Evolutionary conservation across 2,113 vertebrate species (phyloP).

Genomic region (Sisor rabdophorus): DNA sequence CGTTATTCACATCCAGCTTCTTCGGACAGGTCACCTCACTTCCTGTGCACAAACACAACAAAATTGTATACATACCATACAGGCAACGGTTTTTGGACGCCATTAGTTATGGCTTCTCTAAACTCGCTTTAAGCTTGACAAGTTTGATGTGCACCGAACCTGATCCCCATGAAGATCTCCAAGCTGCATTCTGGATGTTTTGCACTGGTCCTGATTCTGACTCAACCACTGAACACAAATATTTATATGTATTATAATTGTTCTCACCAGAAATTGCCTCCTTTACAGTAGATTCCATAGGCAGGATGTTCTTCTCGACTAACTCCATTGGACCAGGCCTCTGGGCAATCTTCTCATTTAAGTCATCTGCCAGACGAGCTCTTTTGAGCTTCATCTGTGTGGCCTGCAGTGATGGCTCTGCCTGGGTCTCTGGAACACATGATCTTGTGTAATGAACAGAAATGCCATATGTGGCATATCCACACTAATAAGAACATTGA

Average conservation of each 20-base stretch:
- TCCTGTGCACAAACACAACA: slow-evolving; percentile 44
- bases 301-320: slow-evolving; percentile 95
- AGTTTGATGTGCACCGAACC: too few species aligned
- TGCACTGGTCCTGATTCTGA: too few species aligned
- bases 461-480: not conserved
- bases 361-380: slow-evolving; percentile 88
- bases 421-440: slow-evolving; percentile 80
- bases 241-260: not conserved
- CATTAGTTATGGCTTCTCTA: too few species aligned
- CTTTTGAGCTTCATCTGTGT: slow-evolving; percentile 95
- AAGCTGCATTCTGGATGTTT: too few species aligned
- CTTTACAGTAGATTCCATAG: slow-evolving; percentile 90
- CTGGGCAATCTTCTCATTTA: slow-evolving; percentile 95
- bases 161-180: too few species aligned
- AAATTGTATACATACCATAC: too few species aligned
- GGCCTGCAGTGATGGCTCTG: slow-evolving; percentile 91
- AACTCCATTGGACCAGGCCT: slow-evolving; percentile 95
- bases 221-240: too few species aligned
- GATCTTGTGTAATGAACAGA: not conserved
- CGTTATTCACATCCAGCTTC: slow-evolving; percentile 71
- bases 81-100: too few species aligned
- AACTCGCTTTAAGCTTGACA: too few species aligned
- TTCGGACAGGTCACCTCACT: slow-evolving; percentile 82
- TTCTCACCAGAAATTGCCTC: slow-evolving; percentile 85
- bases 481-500: too few species aligned